Evolutionary conservation across 2,797 vertebrate genomes (phyloP).

Genomic region (Pseudopleuronectes americanus): DNA sequence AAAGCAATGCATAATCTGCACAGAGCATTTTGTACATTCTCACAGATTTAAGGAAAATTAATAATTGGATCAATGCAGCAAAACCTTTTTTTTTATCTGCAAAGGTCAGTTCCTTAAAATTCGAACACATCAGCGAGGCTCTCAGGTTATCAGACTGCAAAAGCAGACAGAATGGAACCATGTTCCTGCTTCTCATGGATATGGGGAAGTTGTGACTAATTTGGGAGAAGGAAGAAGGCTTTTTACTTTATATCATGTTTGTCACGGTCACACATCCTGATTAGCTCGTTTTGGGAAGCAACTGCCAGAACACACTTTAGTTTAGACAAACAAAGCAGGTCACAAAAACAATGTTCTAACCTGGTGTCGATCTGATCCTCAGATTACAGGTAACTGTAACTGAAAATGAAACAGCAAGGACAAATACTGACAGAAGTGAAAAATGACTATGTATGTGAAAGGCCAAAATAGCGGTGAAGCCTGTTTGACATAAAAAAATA

Average conservation of each 20-base stretch:
- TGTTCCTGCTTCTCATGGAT: conserved; percentile 81
- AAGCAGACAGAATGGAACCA: conserved; percentile 79
- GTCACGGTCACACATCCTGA: conserved; percentile 86
- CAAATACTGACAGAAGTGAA: not conserved
- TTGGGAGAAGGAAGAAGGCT: conserved; percentile 83
- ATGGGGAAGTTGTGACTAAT: conserved; percentile 88
- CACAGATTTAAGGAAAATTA: not conserved
- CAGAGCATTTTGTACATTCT: not conserved
- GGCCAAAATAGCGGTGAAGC: not conserved
- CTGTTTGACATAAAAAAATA: not conserved
- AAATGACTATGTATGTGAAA: not conserved
- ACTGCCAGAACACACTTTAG: conserved; percentile 63
- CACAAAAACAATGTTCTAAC: conserved; percentile 48
- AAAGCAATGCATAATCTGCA: not conserved
- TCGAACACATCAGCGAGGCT: conserved; percentile 12
- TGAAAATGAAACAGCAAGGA: conserved; percentile 7
- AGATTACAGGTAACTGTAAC: not conserved
- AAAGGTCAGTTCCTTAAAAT: conserved; percentile 22
- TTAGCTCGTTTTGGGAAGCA: conserved; percentile 85
- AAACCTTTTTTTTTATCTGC: conserved; percentile 9
- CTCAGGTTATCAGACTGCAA: conserved; percentile 29
- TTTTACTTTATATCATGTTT: conserved; percentile 82
- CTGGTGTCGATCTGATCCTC: conserved; percentile 14
- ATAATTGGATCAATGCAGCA: not conserved
- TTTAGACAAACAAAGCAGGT: conserved; percentile 71